phyloP scores from a whole-genome alignment of 1,140 invertebrate genomes.

The Eurytemora carolleeae region DNA sequence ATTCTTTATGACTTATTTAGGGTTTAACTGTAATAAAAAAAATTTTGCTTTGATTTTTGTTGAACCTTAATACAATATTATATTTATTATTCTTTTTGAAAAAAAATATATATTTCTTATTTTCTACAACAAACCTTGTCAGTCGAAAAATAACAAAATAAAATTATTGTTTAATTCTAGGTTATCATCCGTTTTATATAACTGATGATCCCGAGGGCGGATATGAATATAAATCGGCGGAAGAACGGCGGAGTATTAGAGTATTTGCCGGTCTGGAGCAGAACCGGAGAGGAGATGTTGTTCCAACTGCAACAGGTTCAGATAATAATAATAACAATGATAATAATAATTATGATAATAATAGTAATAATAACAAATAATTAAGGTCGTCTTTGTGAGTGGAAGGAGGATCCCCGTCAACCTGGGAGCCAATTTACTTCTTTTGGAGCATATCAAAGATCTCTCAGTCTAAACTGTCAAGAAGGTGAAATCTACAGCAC shows the following conservation, averaged over 20 bases:
- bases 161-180: too few relatives aligned
- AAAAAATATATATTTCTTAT: too few relatives aligned
- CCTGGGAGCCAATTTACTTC: neutral
- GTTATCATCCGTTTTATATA: conserved; percentile 85
- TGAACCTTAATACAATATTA: too few relatives aligned
- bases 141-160: too few relatives aligned
- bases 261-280: conserved; percentile 59
- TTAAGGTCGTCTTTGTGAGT: conserved; percentile 15
- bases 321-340: neutral
- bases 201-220: conserved; percentile 63
- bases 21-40: too few relatives aligned
- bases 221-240: conserved; percentile 47
- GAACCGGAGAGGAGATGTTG: conserved; percentile 41
- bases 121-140: too few relatives aligned
- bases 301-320: neutral
- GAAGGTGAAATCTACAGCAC: neutral
- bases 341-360: conserved; percentile 17
- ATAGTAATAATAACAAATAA: conserved; percentile 13
- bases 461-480: neutral
- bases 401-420: neutral
- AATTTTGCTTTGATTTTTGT: too few relatives aligned
- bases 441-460: neutral
- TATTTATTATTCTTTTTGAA: too few relatives aligned
- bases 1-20: too few relatives aligned
- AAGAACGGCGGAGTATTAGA: conserved; percentile 41